These are phyloP conservation scores for Chrosomus eos DNA, from an alignment of 2,797 vertebrate species.

Conservation along the genomic window DNA sequence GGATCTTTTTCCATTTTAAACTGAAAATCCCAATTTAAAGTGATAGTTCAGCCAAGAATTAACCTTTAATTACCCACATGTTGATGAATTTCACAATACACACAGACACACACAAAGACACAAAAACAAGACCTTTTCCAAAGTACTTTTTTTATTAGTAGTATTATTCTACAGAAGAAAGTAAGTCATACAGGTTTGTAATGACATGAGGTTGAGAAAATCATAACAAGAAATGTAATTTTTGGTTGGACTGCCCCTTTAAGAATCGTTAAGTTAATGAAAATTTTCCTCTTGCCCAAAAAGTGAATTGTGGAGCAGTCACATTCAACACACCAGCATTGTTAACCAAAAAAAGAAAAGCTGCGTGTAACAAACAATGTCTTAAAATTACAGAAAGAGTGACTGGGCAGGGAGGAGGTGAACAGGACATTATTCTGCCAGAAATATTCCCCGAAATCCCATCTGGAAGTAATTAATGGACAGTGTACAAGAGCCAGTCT, in stretches of 20 bases:
- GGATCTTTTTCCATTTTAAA: background rate
- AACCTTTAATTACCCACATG: background rate
- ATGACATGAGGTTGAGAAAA: background rate
- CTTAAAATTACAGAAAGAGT: background rate
- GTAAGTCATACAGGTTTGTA: no score
- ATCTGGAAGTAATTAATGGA: slow-evolving; percentile 96
- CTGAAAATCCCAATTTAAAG: background rate
- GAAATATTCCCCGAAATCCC: slow-evolving; percentile 69
- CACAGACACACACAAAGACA: no score
- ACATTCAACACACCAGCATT: slow-evolving; percentile 5
- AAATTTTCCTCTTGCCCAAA: background rate
- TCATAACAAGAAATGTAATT: background rate
- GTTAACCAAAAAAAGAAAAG: background rate
- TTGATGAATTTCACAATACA: background rate
- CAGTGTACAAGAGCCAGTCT: slow-evolving; percentile 76
- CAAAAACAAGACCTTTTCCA: background rate
- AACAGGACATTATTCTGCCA: slow-evolving; percentile 62
- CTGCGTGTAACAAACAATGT: background rate
- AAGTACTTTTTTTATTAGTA: background rate
- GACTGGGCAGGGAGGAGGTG: background rate
- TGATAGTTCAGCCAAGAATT: background rate
- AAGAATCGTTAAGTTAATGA: background rate
- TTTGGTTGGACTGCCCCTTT: background rate
- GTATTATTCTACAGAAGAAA: background rate
- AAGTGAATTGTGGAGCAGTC: background rate